Evolutionary conservation across 1,140 invertebrate species (phyloP).

Genomic region (Aphaenogaster floridana): DNA sequence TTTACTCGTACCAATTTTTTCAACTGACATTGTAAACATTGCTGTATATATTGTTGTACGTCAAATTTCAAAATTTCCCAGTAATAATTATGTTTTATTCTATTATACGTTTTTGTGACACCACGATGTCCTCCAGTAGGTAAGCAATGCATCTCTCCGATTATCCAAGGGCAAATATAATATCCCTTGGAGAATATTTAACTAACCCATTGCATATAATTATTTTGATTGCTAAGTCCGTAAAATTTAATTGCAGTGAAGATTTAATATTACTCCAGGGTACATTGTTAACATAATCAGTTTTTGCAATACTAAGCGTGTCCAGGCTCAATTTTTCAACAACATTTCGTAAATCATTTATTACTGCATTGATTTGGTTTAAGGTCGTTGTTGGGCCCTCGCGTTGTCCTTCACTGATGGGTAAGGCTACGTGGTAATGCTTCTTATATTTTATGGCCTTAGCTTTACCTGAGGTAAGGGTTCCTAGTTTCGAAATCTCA

Average conservation of each 20-base stretch:
- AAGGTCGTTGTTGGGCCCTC: background rate
- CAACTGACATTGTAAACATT: too few species aligned
- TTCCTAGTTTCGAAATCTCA: background rate
- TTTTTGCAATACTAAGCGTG: background rate
- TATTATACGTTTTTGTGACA: too few species aligned
- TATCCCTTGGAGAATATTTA: background rate
- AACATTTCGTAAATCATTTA: background rate
- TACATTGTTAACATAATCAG: background rate
- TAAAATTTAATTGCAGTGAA: background rate
- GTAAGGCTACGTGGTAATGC: background rate
- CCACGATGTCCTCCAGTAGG: background rate
- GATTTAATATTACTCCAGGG: background rate
- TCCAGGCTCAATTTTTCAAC: background rate
- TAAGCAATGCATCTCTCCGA: background rate
- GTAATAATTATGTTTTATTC: too few species aligned
- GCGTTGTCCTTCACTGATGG: background rate
- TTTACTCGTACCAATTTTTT: background rate
- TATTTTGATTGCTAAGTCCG: background rate
- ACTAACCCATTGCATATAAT: background rate
- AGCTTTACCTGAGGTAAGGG: rapidly evolving
- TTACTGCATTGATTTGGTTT: background rate
- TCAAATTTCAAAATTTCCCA: background rate
- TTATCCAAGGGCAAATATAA: background rate
- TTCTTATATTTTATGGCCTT: background rate
- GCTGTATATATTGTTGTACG: background rate